A percentile compares a stretch with the other conserved stretches of the same genome.
Conservation (phyloP, 1,140 invertebrate genomes). For the Neoseiulus cucumeris region DNA sequence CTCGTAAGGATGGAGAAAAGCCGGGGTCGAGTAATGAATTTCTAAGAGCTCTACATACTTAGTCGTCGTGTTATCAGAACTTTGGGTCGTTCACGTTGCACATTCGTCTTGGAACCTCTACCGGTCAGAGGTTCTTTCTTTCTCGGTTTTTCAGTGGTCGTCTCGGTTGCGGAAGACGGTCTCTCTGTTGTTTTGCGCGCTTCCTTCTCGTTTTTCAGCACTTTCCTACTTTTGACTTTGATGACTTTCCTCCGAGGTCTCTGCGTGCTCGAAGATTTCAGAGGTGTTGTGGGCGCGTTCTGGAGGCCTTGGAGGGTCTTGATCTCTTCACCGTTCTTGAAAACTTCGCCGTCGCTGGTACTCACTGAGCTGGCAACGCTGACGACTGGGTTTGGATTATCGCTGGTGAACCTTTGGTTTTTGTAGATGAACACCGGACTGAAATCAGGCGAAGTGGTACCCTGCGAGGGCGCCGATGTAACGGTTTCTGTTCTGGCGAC, state of each 20-base stretch:
- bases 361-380: neutral
- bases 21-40: neutral
- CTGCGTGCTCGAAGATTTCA: neutral
- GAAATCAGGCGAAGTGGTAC: neutral
- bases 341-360: neutral
- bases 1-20: neutral
- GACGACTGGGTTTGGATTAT: neutral
- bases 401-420: neutral
- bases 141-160: neutral
- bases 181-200: neutral
- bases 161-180: neutral
- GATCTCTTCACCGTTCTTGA: no score
- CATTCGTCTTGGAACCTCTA: no score
- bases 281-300: neutral
- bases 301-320: neutral
- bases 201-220: neutral
- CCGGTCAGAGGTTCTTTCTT: no score
- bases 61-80: neutral
- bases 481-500: neutral
- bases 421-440: conserved; percentile 5
- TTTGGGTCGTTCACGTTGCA: no score
- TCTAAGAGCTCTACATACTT: neutral
- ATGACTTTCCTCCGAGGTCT: neutral
- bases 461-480: neutral
- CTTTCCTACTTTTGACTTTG: neutral